Percentiles rank a stretch among this genome's conserved stretches.
Evolutionary conservation across 2,113 vertebrate genomes (phyloP).

Genomic region (Micronycteris hirsuta): DNA sequence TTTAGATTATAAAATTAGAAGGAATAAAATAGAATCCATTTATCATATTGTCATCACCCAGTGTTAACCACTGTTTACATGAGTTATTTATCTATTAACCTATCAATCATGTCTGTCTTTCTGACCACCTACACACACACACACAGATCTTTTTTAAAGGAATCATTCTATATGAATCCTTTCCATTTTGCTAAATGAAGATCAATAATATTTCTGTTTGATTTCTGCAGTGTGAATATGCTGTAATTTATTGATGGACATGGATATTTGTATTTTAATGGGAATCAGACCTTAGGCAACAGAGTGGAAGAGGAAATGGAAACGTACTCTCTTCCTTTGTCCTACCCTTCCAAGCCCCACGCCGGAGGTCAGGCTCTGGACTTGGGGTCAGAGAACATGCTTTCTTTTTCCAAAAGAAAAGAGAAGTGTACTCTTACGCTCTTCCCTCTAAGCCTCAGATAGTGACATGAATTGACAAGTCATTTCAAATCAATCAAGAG

Average conservation of each 20-base stretch:
- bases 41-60: neutral
- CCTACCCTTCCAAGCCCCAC: neutral
- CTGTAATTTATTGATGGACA: neutral
- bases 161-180: neutral
- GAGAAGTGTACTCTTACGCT: neutral
- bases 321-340: neutral
- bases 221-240: neutral
- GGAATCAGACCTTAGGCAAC: neutral
- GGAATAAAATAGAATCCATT: neutral
- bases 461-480: neutral
- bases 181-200: constrained; percentile 9
- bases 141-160: neutral
- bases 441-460: neutral
- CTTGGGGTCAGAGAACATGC: neutral
- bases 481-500: constrained; percentile 27
- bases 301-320: neutral
- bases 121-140: neutral
- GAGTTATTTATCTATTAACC: neutral
- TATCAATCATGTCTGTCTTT: neutral
- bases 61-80: neutral
- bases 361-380: neutral
- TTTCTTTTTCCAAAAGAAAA: constrained; percentile 30
- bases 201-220: neutral
- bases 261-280: constrained; percentile 32
- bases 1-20: neutral